Evolutionary conservation across 2,888 invertebrate genomes (phyloP).

Genomic region (Ectemnius lituratus): DNA sequence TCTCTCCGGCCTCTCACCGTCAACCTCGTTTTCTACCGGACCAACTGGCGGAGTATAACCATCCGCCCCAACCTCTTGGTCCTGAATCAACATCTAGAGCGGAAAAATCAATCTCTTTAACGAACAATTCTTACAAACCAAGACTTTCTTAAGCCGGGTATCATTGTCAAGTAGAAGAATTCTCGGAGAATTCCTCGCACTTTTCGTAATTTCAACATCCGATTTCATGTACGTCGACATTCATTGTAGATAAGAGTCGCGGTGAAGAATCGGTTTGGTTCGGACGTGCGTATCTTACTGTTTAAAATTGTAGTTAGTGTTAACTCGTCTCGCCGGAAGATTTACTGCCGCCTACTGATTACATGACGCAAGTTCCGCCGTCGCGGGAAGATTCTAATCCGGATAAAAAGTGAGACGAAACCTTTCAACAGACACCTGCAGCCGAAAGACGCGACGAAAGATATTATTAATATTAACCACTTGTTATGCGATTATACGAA

Average conservation of each 20-base stretch:
- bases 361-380: not conserved
- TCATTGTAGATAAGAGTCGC: not conserved
- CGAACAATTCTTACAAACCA: too few species aligned
- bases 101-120: constrained; percentile 19
- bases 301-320: constrained; percentile 1
- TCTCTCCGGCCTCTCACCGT: constrained; percentile 58
- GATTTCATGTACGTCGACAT: not conserved
- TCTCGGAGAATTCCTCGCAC: too few species aligned
- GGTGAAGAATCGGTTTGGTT: not conserved
- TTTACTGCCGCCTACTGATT: not conserved
- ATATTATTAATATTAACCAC: too few species aligned
- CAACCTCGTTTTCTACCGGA: constrained; percentile 51
- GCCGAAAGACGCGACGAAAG: too few species aligned
- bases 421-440: too few species aligned
- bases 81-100: constrained; percentile 48
- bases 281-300: not conserved
- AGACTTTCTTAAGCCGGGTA: too few species aligned
- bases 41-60: constrained; percentile 31
- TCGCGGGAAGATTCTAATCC: constrained; percentile 2
- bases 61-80: constrained; percentile 23
- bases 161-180: too few species aligned
- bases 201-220: not conserved
- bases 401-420: not conserved
- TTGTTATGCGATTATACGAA: too few species aligned
- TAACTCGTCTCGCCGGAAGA: not conserved